Percentiles rank a stretch among this genome's conserved stretches.
phyloP scores from a whole-genome alignment of 2,888 invertebrate genomes.

The Cerastis leucographa region DNA sequence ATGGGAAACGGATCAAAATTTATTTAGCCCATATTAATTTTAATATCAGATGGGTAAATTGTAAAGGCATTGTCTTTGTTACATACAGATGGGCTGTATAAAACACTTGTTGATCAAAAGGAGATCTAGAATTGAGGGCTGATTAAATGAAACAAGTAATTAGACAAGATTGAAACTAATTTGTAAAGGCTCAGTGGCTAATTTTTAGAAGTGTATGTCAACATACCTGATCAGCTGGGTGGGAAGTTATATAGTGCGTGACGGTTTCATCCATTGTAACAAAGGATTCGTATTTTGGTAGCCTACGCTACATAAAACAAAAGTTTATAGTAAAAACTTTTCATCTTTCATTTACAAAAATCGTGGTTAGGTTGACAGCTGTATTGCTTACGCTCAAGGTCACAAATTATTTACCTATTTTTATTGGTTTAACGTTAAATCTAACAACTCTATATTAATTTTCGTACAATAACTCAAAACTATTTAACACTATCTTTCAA shows the following conservation, averaged over 20 bases:
- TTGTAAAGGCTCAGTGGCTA: background rate
- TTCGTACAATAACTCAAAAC: slow-evolving; percentile 15
- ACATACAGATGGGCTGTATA: background rate
- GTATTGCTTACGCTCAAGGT: slow-evolving; percentile 73
- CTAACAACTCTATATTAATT: slow-evolving; percentile 4
- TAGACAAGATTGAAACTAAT: slow-evolving; percentile 22
- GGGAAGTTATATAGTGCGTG: slow-evolving; percentile 86
- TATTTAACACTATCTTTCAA: slow-evolving; percentile 1
- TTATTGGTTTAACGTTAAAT: slow-evolving; percentile 1
- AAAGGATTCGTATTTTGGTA: slow-evolving; percentile 68
- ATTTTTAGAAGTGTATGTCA: background rate
- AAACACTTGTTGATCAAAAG: background rate
- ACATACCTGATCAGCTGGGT: slow-evolving; percentile 82
- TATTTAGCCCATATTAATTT: too few species aligned
- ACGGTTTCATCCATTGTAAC: slow-evolving; percentile 87
- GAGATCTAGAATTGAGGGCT: background rate
- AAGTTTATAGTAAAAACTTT: slow-evolving; percentile 67
- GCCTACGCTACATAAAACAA: slow-evolving; percentile 70
- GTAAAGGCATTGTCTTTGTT: background rate
- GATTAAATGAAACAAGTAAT: slow-evolving; percentile 9
- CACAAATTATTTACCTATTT: slow-evolving; percentile 64
- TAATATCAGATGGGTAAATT: background rate
- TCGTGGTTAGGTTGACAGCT: slow-evolving; percentile 74
- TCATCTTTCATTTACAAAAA: slow-evolving; percentile 57
- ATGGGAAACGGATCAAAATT: background rate